These are phyloP conservation scores for Neodiprion virginianus DNA, from an alignment of 1,140 invertebrate species.

Conservation along the genomic window DNA sequence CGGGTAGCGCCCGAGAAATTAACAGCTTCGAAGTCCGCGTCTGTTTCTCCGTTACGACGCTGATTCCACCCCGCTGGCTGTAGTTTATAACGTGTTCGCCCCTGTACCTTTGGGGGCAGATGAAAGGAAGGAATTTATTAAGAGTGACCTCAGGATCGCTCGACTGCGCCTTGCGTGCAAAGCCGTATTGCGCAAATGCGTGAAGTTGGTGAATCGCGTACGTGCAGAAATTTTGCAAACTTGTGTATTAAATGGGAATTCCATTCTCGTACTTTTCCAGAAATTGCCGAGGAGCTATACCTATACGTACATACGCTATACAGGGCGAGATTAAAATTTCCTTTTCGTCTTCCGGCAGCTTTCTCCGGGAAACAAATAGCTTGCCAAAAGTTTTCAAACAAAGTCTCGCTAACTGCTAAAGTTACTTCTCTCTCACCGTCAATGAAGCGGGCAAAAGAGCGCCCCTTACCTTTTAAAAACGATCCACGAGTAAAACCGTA, in stretches of 20 bases:
- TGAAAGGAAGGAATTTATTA: background rate
- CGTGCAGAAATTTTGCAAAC: background rate
- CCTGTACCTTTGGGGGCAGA: slow-evolving; percentile 67
- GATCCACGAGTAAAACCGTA: no score
- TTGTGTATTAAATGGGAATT: background rate
- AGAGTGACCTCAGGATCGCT: background rate
- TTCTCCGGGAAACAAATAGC: no score
- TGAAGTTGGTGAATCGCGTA: background rate
- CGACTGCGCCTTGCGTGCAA: background rate
- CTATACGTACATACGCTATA: no score
- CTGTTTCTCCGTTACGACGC: slow-evolving; percentile 85
- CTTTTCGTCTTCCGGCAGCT: no score
- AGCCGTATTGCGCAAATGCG: background rate
- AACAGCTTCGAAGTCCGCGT: slow-evolving; percentile 83
- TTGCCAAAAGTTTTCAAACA: no score
- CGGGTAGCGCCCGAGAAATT: slow-evolving; percentile 78
- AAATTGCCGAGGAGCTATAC: no score
- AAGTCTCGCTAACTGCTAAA: no score
- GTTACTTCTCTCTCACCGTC: no score
- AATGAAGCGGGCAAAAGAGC: no score
- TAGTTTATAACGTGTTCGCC: slow-evolving; percentile 88
- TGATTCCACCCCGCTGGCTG: slow-evolving; percentile 83
- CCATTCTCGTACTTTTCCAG: background rate
- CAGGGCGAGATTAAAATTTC: no score
- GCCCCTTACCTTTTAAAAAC: no score